Conservation (phyloP, 2,113 vertebrate species). For the Clupea harengus region DNA sequence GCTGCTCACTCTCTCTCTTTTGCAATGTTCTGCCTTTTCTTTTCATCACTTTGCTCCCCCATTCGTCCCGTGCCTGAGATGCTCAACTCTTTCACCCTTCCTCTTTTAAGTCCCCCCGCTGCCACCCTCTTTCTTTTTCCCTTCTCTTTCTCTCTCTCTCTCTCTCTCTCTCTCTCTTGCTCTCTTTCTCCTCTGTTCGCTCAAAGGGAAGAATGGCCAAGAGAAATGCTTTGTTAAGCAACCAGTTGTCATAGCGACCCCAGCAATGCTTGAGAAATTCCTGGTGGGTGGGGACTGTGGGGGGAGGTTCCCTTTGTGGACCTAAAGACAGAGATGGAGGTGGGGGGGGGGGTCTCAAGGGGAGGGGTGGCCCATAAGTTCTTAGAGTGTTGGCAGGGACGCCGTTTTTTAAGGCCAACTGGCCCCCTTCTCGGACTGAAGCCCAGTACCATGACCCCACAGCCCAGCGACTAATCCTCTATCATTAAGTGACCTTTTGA, state of each 20-base stretch:
- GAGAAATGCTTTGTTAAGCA: constrained; percentile 81
- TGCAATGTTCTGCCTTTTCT: constrained; percentile 49
- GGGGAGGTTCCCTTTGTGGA: constrained; percentile 69
- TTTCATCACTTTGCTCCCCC: constrained; percentile 32
- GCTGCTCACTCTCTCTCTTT: neutral
- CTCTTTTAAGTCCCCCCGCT: constrained; percentile 23
- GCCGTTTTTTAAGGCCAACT: constrained; percentile 45
- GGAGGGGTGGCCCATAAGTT: constrained; percentile 11
- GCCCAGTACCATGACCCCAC: neutral
- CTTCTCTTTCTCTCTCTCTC: constrained; percentile 25
- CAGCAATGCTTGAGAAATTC: constrained; percentile 77
- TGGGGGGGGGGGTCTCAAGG: constrained; percentile 35
- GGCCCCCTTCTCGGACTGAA: constrained; percentile 47
- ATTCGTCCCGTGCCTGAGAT: constrained; percentile 6
- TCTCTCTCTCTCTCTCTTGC: neutral
- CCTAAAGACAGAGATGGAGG: constrained; percentile 52
- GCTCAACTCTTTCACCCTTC: neutral
- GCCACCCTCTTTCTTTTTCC: constrained; percentile 42
- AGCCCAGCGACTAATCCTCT: constrained; percentile 3
- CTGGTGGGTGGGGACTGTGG: constrained; percentile 70
- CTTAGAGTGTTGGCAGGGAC: constrained; percentile 10
- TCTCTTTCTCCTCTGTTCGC: constrained; percentile 40
- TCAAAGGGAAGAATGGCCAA: constrained; percentile 76
- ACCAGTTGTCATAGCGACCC: constrained; percentile 76
- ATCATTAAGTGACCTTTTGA: constrained; percentile 9